These are phyloP conservation scores for Aeoliscus strigatus DNA, from an alignment of 2,797 vertebrate species.

Conservation along the genomic window DNA sequence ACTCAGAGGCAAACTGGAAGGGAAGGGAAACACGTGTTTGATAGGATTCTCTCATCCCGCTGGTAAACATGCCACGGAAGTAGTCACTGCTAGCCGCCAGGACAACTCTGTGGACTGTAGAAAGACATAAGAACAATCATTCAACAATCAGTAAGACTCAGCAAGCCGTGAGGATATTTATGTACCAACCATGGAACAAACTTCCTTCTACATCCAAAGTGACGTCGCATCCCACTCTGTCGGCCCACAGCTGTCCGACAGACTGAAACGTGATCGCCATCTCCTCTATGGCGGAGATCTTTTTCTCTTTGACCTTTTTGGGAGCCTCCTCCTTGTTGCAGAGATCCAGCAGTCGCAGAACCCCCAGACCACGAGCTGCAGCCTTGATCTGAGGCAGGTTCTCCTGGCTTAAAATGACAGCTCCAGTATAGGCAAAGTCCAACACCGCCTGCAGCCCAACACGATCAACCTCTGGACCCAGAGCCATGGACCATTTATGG, in stretches of 20 bases:
- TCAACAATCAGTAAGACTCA: neutral
- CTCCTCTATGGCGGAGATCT: constrained; percentile 30
- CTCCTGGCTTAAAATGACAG: constrained; percentile 27
- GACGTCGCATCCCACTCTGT: constrained; percentile 68
- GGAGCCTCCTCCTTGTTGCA: constrained; percentile 27
- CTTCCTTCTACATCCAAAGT: constrained; percentile 56
- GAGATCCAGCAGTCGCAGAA: constrained; percentile 54
- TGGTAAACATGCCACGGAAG: constrained; percentile 83
- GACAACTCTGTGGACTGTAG: constrained; percentile 77
- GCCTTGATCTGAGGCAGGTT: constrained; percentile 27
- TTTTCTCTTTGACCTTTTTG: constrained; percentile 6
- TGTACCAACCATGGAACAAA: constrained; percentile 62
- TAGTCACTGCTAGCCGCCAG: constrained; percentile 81
- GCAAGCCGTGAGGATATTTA: neutral
- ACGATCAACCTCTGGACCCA: constrained; percentile 51
- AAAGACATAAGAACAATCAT: constrained; percentile 3
- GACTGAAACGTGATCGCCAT: constrained; percentile 49
- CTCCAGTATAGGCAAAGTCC: constrained; percentile 75
- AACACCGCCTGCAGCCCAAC: constrained; percentile 62
- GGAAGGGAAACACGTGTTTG: constrained; percentile 66
- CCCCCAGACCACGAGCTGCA: constrained; percentile 55
- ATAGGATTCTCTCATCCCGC: constrained; percentile 80
- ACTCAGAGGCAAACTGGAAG: constrained; percentile 61
- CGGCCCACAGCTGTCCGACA: constrained; percentile 56
- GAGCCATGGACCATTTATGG: constrained; percentile 32